Evolutionary conservation across 2,797 vertebrate species (phyloP), one percentile per base, ranked within the genome.

Genomic region (Scleropages formosus): DNA sequence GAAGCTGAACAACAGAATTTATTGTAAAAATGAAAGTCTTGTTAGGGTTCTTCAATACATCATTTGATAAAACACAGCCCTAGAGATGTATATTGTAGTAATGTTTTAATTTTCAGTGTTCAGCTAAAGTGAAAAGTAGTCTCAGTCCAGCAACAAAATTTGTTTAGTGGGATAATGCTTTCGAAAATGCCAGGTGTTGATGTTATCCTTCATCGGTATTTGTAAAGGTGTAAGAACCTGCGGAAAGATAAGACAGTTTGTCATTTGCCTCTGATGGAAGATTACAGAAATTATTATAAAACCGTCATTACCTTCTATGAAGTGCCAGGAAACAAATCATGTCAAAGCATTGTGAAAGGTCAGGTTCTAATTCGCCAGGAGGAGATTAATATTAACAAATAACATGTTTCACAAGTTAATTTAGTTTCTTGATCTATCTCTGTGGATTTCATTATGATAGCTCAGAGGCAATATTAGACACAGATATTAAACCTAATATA

Each of bases 101-200:
- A 67, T 20, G 31, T 44, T 20, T 44, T n/a, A 44, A 47, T 47
- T 67, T 8, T 15, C 15, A n/a, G 16, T 16, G 13, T 58, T 71
- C 1, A 10, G 31, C 31, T 26, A 71, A 53, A 18, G 31, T 71
- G 51, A 56, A n/a, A 6, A 24, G 16, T 0, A 27, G 31, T 18
- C 24, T 27, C 8, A 18, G 10, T 24, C 11, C 22, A 61, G 56
- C 24, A 49, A 24, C 24, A 39, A 16, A 63, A 51, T 61, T 66
- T 58, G 8, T 63, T 72, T 56, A 61, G 16, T 22, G 82, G 82
- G 80, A 83, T 90, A 89, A 89, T 89, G 84, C 84, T 90, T 89
- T 87, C 88, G 90, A 88, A 90, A 87, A 87, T 88, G 88, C 89
- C 87, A 90, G 85, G 88, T 90, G 89, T 88, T 90, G 85, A 86